Base-by-base conservation (phyloP, 2,797 vertebrate genomes). In the Falco novaeseelandiae region DNA sequence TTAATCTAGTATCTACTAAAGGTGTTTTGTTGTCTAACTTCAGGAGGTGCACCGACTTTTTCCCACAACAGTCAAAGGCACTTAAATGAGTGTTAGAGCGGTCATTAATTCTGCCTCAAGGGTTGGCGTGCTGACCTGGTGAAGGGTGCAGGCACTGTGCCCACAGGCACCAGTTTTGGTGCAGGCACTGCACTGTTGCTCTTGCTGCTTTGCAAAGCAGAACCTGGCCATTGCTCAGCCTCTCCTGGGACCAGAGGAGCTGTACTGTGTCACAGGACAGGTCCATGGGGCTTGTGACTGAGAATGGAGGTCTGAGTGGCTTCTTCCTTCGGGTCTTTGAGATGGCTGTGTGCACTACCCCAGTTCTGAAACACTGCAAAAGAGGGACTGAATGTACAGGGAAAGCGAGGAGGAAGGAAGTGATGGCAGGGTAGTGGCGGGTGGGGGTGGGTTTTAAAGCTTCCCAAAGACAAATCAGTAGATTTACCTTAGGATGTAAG, bases 151-250 rank as follows among this genome's bases (percentile, higher is more conserved):
- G 36, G 36, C 36, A 38, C 58, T 32, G 46, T 65, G 52, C 23
- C 29, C 2, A 0, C 4, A 6, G 19, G 0, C 2, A 1, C 2
- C 9, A 46, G 6, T 27, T 16, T 46, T n/a, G 52, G 29, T 17
- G 2, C 6, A 2, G n/a, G 9, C 6, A 9, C 3, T 0, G 2
- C 2, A 1, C 34, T 1, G 6, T 20, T 5, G 0, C 27, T 19
- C 17, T 9, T 23, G 63, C 29, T 1, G 0, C 36, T 10, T 5
- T 14, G 30, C 8, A 12, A 6, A 77, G 51, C 19, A 59, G 42
- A 70, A 4, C 23, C 22, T 52, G 27, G 2, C 18, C 0, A 0
- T 21, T 59, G 29, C 9, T 29, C 8, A 3, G 22, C 20, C 3
- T 6, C 9, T 52, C 42, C 17, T 12, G 55, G 11, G 13, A 32